Percentiles rank a stretch among this genome's conserved stretches.
Evolutionary conservation across 2,797 vertebrate species (phyloP).

Genomic region (Lepus oiostolus): DNA sequence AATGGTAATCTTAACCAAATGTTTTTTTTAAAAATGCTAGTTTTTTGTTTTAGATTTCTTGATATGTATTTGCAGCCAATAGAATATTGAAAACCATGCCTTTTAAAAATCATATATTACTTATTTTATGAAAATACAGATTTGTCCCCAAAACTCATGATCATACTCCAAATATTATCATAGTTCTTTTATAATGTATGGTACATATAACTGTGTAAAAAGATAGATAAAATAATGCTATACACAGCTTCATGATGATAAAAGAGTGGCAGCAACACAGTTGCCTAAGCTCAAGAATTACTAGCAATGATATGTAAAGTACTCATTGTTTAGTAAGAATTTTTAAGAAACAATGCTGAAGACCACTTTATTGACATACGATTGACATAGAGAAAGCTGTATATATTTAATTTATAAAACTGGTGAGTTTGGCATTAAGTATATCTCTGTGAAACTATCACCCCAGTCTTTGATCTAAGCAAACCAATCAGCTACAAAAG

Average conservation of each 20-base stretch:
- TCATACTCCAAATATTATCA: background rate
- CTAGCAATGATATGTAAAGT: background rate
- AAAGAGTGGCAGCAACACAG: background rate
- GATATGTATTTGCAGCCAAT: background rate
- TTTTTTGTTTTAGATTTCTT: background rate
- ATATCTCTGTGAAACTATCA: background rate
- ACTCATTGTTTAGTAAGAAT: background rate
- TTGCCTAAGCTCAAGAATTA: slow-evolving; percentile 25
- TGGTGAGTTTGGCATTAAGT: background rate
- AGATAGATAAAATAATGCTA: background rate
- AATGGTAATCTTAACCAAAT: too few relatives aligned
- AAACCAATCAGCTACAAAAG: background rate
- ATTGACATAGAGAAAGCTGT: background rate
- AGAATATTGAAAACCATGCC: background rate
- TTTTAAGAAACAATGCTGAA: slow-evolving; percentile 40
- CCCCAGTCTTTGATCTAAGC: background rate
- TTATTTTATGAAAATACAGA: slow-evolving; percentile 28
- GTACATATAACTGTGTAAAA: background rate
- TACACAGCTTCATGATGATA: background rate
- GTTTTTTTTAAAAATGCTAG: too few relatives aligned
- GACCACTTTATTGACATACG: background rate
- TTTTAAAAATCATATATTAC: background rate
- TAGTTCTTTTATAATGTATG: background rate
- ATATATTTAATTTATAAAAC: background rate
- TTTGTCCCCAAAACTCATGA: background rate